Evolutionary conservation across 2,888 invertebrate species (phyloP), one percentile per base, ranked within the genome.

Genomic region (Chrysopilus asiliformis): DNA sequence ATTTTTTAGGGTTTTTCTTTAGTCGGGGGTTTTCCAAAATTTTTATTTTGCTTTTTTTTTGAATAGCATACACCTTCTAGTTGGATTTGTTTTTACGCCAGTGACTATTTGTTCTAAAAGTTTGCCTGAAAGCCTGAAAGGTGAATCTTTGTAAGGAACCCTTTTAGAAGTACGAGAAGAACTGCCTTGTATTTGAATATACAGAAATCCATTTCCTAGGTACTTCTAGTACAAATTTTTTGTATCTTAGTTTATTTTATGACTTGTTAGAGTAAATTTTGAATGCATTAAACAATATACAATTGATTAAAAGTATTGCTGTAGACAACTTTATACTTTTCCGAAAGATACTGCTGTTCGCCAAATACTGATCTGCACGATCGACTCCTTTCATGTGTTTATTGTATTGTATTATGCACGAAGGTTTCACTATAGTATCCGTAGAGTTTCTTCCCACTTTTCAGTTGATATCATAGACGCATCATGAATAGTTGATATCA

Each of bases 401-500:
- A 10, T 20, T 31, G 15, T 32, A 37, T 31, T 37, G 24, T 32
- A 37, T 32, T 37, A 32, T 32, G 29, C 35, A 32, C 31, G 24
- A 18, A 37, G 31, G 31, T 37, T 37, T 37, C 31, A 32, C 19
- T 24, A 32, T 37, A 37, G 31, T 16, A 37, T 32, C 24, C 32
- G 16, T 14, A 38, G 38, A 36, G 25, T 31, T 36, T 32, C 25
- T 31, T 36, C 24, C 28, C 25, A 27, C 12, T 38, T 38, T 38
- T 32, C 37, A 38, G 32, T 38, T 38, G 37, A 38, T 33, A n/a
- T 34, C 33, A 33, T 34, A 33, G 38, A 33, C 5, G 38, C 34
- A 29, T 38, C 33, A 29, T 38, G 38, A 38, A 33, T 33, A 34
- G 38, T 33, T 34, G 38, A 33, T 33, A 33, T 38, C 38, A 38